Evolutionary conservation across 2,113 vertebrate genomes (phyloP).

Genomic region (Ptyas mucosa): DNA sequence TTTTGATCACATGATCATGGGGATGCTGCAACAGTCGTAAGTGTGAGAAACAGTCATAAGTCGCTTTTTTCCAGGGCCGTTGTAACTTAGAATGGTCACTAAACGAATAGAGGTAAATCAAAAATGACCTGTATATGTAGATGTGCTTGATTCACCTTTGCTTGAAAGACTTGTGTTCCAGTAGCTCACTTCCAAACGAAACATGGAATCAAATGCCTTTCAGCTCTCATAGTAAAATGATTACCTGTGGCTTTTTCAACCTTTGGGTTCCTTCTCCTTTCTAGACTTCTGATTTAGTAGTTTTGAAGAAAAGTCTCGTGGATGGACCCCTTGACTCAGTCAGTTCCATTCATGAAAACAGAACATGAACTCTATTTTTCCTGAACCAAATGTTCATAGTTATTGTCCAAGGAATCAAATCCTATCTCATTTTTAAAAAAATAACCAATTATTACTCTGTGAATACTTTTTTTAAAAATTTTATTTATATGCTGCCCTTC

Average conservation of each 20-base stretch:
- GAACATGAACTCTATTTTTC: conserved; percentile 26
- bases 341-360: background rate
- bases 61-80: no score
- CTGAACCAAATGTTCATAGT: conserved; percentile 57
- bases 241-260: no score
- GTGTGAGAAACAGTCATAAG: no score
- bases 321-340: background rate
- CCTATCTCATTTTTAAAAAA: conserved; percentile 6
- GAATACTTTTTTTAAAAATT: no score
- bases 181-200: background rate
- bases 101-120: no score
- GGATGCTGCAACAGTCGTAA: no score
- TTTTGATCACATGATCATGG: no score
- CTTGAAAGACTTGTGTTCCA: background rate
- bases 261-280: background rate
- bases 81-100: no score
- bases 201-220: background rate
- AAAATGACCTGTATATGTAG: background rate
- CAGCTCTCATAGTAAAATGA: no score
- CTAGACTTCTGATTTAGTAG: background rate
- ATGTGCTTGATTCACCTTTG: background rate
- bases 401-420: conserved; percentile 70
- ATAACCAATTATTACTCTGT: no score
- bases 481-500: no score
- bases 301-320: conserved; percentile 13